Evolutionary conservation across 2,113 vertebrate genomes (phyloP).

Genomic region (Phaethon lepturus): DNA sequence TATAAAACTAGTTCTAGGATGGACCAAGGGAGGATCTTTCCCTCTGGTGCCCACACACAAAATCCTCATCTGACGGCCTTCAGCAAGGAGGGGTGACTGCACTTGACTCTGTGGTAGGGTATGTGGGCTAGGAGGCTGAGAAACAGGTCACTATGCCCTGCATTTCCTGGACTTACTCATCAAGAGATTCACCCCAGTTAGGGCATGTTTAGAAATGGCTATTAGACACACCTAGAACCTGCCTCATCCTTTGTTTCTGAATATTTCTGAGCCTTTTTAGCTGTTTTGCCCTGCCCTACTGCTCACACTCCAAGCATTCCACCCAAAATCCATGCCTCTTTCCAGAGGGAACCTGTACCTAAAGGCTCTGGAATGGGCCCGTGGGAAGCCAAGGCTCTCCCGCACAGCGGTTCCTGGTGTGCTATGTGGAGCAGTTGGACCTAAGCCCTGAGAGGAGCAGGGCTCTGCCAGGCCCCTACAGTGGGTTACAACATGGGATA

Average conservation of each 20-base stretch:
- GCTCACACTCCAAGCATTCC: background rate
- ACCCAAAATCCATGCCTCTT: background rate
- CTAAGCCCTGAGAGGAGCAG: fast-evolving
- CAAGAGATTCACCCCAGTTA: background rate
- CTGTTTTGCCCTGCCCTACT: background rate
- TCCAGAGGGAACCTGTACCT: background rate
- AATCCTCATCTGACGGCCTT: fast-evolving
- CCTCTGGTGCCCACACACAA: background rate
- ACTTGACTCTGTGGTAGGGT: background rate
- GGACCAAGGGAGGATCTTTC: background rate
- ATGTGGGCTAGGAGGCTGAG: background rate
- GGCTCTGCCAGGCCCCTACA: background rate
- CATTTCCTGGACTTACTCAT: background rate
- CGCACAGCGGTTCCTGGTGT: background rate
- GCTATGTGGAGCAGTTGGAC: background rate
- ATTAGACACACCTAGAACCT: background rate
- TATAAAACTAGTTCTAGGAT: background rate
- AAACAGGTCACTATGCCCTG: background rate
- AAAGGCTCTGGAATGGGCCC: background rate
- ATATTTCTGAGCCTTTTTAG: background rate
- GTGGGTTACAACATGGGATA: fast-evolving
- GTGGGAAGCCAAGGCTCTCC: background rate
- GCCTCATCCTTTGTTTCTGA: background rate
- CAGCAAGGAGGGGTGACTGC: background rate
- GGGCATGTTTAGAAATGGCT: background rate